A percentile compares a stretch with the other conserved stretches of the same genome.
Evolutionary conservation across 1,140 invertebrate genomes (phyloP).

Genomic region (Popillia japonica): DNA sequence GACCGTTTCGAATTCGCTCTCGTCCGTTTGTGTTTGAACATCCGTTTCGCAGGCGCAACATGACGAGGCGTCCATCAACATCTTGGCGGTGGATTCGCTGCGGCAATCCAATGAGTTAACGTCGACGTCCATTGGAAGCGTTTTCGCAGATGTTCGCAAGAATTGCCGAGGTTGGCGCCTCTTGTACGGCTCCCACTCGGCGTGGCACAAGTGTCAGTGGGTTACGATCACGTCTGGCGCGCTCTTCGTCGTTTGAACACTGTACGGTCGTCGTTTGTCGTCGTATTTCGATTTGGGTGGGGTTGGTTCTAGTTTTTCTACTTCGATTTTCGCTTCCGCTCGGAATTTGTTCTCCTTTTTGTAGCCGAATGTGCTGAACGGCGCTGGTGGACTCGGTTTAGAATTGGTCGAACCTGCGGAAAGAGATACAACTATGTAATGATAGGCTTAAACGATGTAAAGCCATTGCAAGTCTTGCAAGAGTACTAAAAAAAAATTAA

Average conservation of each 20-base stretch:
- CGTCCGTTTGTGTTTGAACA: constrained; percentile 16
- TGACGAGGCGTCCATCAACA: background rate
- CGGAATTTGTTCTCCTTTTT: constrained; percentile 64
- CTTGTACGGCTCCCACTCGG: constrained; percentile 67
- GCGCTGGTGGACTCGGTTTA: constrained; percentile 57
- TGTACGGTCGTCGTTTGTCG: constrained; percentile 66
- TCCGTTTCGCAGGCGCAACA: background rate
- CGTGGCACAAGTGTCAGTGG: constrained; percentile 71
- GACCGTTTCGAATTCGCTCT: background rate
- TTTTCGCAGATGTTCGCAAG: constrained; percentile 50
- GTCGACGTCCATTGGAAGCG: constrained; percentile 44
- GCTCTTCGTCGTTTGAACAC: constrained; percentile 81
- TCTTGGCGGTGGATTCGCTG: background rate
- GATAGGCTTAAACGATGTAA: too few species aligned
- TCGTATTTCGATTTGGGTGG: constrained; percentile 22
- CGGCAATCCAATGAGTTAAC: background rate
- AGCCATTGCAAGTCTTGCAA: too few species aligned
- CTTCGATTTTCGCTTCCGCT: constrained; percentile 73
- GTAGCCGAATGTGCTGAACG: constrained; percentile 60
- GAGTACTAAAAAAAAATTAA: too few species aligned
- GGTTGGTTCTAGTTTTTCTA: constrained; percentile 59
- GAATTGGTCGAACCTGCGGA: constrained; percentile 53
- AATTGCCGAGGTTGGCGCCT: constrained; percentile 65
- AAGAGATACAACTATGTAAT: background rate
- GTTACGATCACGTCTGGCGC: constrained; percentile 88